phyloP scores from a whole-genome alignment of 1,140 invertebrate genomes.

The Trichomalopsis sarcophagae region DNA sequence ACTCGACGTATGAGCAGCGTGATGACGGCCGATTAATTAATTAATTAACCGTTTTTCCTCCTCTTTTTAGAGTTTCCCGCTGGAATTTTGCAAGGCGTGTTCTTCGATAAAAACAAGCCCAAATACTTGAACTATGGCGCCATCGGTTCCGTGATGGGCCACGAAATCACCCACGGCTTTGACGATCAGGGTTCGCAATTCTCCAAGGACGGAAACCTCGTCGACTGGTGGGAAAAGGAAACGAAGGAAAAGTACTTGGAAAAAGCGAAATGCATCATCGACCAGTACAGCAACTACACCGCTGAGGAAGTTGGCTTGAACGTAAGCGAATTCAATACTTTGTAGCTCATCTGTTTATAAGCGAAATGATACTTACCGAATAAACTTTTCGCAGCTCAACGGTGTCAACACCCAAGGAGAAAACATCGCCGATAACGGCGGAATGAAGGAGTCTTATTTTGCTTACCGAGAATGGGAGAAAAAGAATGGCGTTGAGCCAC shows the following conservation, averaged over 20 bases:
- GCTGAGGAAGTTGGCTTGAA: conserved; percentile 76
- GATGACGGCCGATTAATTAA: too few relatives aligned
- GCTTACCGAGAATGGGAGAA: conserved; percentile 74
- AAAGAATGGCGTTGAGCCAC: conserved; percentile 60
- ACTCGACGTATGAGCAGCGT: too few relatives aligned
- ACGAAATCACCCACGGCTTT: conserved; percentile 76
- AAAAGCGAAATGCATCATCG: conserved; percentile 80
- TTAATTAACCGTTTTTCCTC: too few relatives aligned
- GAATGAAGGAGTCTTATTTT: conserved; percentile 77
- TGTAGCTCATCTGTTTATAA: too few relatives aligned
- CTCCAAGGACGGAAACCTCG: conserved; percentile 55
- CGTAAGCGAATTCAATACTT: conserved; percentile 64
- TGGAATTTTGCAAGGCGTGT: conserved; percentile 84
- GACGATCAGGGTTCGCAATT: conserved; percentile 58
- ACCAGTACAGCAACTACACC: conserved; percentile 82
- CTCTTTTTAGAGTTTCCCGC: conserved; percentile 79
- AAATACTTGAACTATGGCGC: conserved; percentile 81
- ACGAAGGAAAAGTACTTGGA: conserved; percentile 58
- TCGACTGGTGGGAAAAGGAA: conserved; percentile 74
- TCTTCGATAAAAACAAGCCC: conserved; percentile 80
- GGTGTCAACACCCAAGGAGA: conserved; percentile 79
- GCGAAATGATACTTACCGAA: not conserved
- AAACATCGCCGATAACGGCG: conserved; percentile 81
- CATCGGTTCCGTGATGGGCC: conserved; percentile 82
- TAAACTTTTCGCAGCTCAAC: conserved; percentile 71